Evolutionary conservation across 2,113 vertebrate genomes (phyloP).

Genomic region (Ondatra zibethicus): DNA sequence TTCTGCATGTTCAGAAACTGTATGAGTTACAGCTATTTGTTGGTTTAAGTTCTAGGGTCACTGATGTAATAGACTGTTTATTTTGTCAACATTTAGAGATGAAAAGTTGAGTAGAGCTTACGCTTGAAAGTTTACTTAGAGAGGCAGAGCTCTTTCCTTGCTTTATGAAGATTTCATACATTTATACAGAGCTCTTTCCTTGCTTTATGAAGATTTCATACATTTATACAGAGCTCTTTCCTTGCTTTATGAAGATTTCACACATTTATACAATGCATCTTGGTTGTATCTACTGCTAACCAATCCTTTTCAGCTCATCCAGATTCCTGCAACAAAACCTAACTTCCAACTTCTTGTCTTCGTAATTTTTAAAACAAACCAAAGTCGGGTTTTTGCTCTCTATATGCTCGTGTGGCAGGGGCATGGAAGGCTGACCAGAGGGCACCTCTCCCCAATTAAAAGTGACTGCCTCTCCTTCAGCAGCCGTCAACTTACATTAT

Average conservation of each 20-base stretch:
- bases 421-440: background rate
- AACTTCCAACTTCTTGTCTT: background rate
- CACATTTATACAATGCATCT: background rate
- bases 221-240: background rate
- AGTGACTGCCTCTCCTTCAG: too few relatives aligned
- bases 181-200: background rate
- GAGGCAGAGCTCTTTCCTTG: background rate
- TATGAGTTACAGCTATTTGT: background rate
- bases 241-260: background rate
- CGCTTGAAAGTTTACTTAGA: background rate
- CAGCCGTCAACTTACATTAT: background rate
- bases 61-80: background rate
- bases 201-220: background rate
- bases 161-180: background rate
- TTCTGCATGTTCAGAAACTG: background rate
- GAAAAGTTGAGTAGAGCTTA: background rate
- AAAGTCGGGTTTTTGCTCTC: background rate
- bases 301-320: background rate
- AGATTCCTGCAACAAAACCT: background rate
- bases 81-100: background rate
- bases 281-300: background rate
- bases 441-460: background rate
- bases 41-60: background rate
- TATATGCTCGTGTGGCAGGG: background rate
- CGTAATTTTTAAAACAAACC: background rate